Evolutionary conservation across 1,140 invertebrate genomes (phyloP).

Genomic region (Macrobrachium nipponense): DNA sequence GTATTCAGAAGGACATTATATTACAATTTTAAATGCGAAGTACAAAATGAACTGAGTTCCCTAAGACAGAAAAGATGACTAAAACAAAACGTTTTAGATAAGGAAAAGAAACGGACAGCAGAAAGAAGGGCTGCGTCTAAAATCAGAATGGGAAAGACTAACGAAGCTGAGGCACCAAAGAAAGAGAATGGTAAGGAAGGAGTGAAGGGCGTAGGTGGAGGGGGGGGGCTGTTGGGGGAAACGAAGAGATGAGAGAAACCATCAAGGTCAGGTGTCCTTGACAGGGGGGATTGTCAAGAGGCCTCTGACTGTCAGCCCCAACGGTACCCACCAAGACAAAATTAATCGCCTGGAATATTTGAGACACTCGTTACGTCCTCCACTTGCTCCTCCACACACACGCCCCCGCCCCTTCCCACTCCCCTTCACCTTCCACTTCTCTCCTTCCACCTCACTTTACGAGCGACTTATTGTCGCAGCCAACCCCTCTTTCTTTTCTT

Average conservation of each 20-base stretch:
- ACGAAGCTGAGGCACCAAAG: background rate
- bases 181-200: background rate
- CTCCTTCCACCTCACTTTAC: background rate
- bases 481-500: constrained; percentile 13
- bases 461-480: background rate
- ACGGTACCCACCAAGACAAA: constrained; percentile 28
- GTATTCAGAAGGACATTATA: too few relatives aligned
- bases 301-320: constrained; percentile 42
- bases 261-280: constrained; percentile 45
- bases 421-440: background rate
- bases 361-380: constrained; percentile 30
- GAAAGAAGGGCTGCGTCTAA: background rate
- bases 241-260: constrained; percentile 12
- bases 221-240: background rate
- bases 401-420: background rate
- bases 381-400: background rate
- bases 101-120: background rate
- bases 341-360: constrained; percentile 47
- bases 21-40: too few relatives aligned
- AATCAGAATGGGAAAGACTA: background rate
- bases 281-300: constrained; percentile 49
- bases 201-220: background rate
- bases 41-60: too few relatives aligned
- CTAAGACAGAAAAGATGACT: too few relatives aligned
- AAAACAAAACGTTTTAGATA: background rate